phyloP scores from a whole-genome alignment of 2,888 invertebrate genomes.

The Coenonympha glycerion region DNA sequence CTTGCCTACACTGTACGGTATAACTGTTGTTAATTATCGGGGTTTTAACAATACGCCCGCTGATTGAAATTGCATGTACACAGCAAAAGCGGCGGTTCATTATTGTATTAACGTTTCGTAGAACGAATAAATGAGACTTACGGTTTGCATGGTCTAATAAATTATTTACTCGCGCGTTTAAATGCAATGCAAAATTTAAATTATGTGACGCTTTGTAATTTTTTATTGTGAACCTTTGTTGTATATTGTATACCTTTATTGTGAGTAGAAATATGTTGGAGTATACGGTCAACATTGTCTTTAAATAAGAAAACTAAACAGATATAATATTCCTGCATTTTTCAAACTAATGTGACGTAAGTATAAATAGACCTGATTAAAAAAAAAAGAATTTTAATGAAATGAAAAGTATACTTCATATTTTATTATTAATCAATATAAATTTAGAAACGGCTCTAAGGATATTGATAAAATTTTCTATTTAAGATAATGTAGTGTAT shows the following conservation, averaged over 20 bases:
- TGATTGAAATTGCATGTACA: slow-evolving; percentile 32
- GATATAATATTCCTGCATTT: too few species aligned
- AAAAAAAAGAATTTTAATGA: neutral
- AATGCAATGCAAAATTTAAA: neutral
- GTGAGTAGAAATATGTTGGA: too few species aligned
- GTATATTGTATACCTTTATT: neutral
- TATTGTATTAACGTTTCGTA: slow-evolving; percentile 12
- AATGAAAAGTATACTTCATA: neutral
- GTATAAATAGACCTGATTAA: too few species aligned
- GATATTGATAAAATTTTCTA: too few species aligned
- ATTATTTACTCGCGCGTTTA: slow-evolving; percentile 7
- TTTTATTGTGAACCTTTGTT: neutral
- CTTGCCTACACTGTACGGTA: slow-evolving; percentile 47
- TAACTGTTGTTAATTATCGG: slow-evolving; percentile 59
- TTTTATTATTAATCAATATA: too few species aligned
- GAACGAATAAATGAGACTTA: slow-evolving; percentile 6
- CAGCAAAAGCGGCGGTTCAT: slow-evolving; percentile 24
- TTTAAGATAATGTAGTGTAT: too few species aligned
- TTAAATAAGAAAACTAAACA: too few species aligned
- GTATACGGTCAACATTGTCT: too few species aligned
- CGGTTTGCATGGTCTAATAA: slow-evolving; percentile 13
- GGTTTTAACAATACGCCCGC: slow-evolving; percentile 40
- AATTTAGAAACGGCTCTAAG: too few species aligned
- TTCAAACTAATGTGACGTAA: too few species aligned
- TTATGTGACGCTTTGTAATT: neutral